Conservation (phyloP, 2,113 vertebrate species). For the Paramormyrops kingsleyae region DNA sequence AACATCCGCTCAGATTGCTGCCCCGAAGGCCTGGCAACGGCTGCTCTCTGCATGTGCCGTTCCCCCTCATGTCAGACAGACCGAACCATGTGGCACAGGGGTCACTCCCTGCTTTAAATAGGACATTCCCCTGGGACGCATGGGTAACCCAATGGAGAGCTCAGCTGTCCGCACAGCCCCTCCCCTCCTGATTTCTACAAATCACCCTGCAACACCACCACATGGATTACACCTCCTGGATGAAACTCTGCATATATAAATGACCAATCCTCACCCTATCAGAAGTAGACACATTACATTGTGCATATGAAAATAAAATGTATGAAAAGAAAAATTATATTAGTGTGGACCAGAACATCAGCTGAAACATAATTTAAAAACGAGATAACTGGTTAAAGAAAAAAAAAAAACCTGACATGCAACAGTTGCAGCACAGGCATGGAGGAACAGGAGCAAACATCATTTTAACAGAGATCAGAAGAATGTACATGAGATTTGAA, state of each 20-base stretch:
- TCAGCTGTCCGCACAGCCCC: conserved; percentile 21
- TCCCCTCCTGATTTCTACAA: background rate
- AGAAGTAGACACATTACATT: background rate
- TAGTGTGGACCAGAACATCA: background rate
- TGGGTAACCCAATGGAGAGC: conserved; percentile 25
- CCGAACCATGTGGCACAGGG: conserved; percentile 15
- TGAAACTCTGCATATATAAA: background rate
- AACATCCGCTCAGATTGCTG: conserved; percentile 24
- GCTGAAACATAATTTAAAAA: background rate
- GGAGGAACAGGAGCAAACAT: background rate
- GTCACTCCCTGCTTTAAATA: conserved; percentile 21
- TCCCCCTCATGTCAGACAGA: background rate
- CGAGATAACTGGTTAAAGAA: background rate
- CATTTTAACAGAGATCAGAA: background rate
- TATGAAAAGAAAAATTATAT: background rate
- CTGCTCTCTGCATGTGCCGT: background rate
- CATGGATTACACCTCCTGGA: background rate
- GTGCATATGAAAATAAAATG: background rate
- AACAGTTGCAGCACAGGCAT: background rate
- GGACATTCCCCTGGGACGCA: conserved; percentile 23
- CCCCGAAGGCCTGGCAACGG: background rate
- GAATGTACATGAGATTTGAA: background rate
- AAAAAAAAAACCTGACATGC: background rate
- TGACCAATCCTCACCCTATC: background rate
- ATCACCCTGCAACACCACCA: background rate